Conservation (phyloP, 2,797 vertebrate species). For the Lophotriccus pileatus region DNA sequence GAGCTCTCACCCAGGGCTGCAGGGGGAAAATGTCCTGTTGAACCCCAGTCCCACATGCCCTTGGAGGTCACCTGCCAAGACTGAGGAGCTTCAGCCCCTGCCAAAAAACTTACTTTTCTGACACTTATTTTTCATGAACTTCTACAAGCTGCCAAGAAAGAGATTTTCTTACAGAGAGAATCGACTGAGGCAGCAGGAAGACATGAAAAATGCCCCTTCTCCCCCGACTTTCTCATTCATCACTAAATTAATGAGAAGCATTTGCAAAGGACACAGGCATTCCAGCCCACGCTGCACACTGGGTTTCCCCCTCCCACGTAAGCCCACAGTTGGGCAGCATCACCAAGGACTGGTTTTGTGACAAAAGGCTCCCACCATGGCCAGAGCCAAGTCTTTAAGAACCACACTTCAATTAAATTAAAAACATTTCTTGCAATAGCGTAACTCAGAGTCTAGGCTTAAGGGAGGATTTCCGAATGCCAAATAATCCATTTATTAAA, state of each 20-base stretch:
- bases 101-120: background rate
- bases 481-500: constrained; percentile 51
- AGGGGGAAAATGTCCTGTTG: fast-evolving
- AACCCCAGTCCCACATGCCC: background rate
- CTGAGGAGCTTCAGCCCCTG: background rate
- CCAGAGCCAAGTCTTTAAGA: background rate
- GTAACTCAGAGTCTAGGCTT: constrained; percentile 25
- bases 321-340: background rate
- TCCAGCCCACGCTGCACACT: background rate
- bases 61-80: background rate
- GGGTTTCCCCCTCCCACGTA: background rate
- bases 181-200: background rate
- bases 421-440: constrained; percentile 5
- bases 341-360: background rate
- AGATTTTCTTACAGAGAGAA: background rate
- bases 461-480: constrained; percentile 46
- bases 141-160: background rate
- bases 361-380: background rate
- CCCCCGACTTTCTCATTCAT: background rate
- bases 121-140: background rate
- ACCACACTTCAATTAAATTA: constrained; percentile 8
- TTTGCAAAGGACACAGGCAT: background rate
- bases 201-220: background rate
- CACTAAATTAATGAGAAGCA: constrained; percentile 15
- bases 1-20: background rate